Percentiles rank a stretch among this genome's conserved stretches.
Conservation (phyloP, 2,888 invertebrate genomes). For the Lepidocyrtinus sp. region DNA sequence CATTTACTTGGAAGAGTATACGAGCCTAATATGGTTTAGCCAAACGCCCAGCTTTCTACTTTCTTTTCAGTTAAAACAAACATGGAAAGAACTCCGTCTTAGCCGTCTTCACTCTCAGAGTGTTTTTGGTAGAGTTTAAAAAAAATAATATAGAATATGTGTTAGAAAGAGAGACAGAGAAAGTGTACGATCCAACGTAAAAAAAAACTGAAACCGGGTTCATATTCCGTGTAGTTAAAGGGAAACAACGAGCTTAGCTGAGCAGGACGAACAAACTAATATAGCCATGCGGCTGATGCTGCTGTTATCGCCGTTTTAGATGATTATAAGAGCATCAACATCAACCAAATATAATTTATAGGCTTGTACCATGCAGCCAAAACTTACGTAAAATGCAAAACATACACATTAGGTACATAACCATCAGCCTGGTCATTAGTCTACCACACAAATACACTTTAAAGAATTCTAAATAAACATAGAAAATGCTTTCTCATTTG, state of each 20-base stretch:
- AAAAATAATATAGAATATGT: no score
- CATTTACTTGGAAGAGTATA: no score
- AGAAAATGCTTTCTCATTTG: conserved; percentile 1
- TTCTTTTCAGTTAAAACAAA: not conserved
- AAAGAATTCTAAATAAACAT: conserved; percentile 1
- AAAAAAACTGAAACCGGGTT: no score
- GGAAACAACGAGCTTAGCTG: not conserved
- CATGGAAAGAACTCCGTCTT: not conserved
- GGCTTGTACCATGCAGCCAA: not conserved
- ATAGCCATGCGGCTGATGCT: no score
- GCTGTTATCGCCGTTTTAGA: not conserved
- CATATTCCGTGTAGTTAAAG: not conserved
- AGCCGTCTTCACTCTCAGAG: no score
- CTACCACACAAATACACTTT: not conserved
- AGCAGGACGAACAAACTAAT: not conserved
- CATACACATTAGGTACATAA: not conserved
- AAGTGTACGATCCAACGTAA: no score
- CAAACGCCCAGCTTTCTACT: no score
- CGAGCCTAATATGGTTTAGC: no score
- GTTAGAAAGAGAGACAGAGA: no score
- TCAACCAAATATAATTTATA: not conserved
- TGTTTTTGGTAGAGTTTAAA: not conserved
- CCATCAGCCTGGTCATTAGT: not conserved
- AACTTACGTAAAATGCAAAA: not conserved
- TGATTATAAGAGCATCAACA: conserved; percentile 11